Conservation (phyloP, 37 sponge, comb jelly and placozoan genomes). For the Geodia barretti region DNA sequence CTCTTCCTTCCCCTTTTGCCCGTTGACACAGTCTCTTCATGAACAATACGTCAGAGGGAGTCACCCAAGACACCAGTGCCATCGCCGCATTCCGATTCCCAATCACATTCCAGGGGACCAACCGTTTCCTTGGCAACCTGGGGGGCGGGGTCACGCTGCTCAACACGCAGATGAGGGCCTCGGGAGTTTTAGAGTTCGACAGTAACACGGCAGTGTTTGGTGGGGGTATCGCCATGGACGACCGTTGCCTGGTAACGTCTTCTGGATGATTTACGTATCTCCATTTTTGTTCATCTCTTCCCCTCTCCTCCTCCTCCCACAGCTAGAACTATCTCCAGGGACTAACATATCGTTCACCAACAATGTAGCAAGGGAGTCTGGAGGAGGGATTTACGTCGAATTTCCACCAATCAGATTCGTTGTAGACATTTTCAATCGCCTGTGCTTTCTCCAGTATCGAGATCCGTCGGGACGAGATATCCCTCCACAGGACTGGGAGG, state of each 20-base stretch:
- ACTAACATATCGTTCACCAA: conserved; percentile 43
- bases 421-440: conserved; percentile 76
- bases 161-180: conserved; percentile 65
- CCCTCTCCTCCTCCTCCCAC: not conserved
- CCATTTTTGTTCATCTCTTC: no score
- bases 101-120: conserved; percentile 47
- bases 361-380: conserved; percentile 67
- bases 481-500: conserved; percentile 69
- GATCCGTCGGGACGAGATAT: conserved; percentile 34
- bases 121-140: conserved; percentile 46
- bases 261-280: not conserved
- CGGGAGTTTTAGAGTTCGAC: conserved; percentile 41
- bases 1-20: not conserved
- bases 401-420: conserved; percentile 82
- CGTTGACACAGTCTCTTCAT: conserved; percentile 53
- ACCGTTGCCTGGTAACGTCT: conserved; percentile 66
- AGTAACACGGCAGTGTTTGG: conserved; percentile 76
- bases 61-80: conserved; percentile 64
- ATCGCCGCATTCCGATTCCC: conserved; percentile 82
- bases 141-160: conserved; percentile 79
- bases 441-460: conserved; percentile 79
- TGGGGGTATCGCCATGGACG: conserved; percentile 82
- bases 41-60: conserved; percentile 61
- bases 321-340: conserved; percentile 52
- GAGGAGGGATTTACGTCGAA: conserved; percentile 82